Conservation (phyloP, 2,113 vertebrate species). For the Oncorhynchus clarkii region DNA sequence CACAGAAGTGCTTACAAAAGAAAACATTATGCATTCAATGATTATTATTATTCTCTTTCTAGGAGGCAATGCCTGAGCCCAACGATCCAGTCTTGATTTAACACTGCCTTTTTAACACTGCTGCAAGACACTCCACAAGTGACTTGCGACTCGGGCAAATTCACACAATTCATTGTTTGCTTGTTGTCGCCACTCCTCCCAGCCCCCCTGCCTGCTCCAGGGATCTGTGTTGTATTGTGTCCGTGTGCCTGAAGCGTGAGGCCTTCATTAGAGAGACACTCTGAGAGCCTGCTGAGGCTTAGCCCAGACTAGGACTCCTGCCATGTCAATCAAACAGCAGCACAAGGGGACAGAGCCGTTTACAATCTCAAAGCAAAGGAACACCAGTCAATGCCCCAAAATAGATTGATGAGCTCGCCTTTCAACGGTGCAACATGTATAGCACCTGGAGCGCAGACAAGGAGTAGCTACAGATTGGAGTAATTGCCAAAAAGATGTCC, state of each 20-base stretch:
- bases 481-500: background rate
- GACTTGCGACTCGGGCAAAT: constrained; percentile 15
- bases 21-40: background rate
- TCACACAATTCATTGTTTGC: constrained; percentile 22
- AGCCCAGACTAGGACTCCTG: constrained; percentile 23
- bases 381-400: constrained; percentile 45
- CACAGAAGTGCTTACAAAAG: background rate
- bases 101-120: background rate
- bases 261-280: constrained; percentile 37
- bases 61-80: background rate
- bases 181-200: constrained; percentile 17
- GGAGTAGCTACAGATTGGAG: background rate
- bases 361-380: constrained; percentile 32
- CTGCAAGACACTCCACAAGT: constrained; percentile 8
- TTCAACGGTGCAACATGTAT: background rate
- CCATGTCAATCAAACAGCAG: constrained; percentile 35
- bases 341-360: constrained; percentile 17
- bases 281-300: constrained; percentile 11
- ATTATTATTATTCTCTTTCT: background rate
- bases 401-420: constrained; percentile 43
- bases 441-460: background rate
- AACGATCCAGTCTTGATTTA: background rate
- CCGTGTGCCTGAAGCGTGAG: constrained; percentile 24
- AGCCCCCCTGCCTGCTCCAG: constrained; percentile 6
- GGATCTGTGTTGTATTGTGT: constrained; percentile 25